A percentile compares a stretch with the other conserved stretches of the same genome.
phyloP scores from a whole-genome alignment of 2,888 invertebrate genomes.

The Hirtodrosophila alboralis region DNA sequence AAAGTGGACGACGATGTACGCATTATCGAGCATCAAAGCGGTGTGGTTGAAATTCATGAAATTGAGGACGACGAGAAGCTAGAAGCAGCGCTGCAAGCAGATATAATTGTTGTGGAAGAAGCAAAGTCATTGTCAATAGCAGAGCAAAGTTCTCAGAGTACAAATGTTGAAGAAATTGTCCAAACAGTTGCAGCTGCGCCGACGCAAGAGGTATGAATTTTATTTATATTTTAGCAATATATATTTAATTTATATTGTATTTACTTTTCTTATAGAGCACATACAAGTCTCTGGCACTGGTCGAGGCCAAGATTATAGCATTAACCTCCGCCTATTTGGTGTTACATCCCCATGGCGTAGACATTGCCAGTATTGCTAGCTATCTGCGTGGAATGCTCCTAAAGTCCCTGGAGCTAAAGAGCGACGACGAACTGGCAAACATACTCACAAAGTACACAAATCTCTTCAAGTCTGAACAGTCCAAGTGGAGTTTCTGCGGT shows the following conservation, averaged over 20 bases:
- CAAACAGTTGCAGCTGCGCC: neutral
- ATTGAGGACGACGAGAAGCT: constrained; percentile 67
- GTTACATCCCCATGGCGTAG: constrained; percentile 96
- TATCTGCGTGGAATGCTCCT: constrained; percentile 90
- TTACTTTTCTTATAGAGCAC: constrained; percentile 26
- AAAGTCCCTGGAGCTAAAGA: constrained; percentile 88
- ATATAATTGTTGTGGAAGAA: neutral
- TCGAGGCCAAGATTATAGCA: constrained; percentile 91
- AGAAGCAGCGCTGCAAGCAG: constrained; percentile 23
- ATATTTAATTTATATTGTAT: too few relatives aligned
- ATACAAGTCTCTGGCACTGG: constrained; percentile 48
- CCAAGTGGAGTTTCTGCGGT: constrained; percentile 92
- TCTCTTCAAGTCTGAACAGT: constrained; percentile 89
- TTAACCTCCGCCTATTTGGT: constrained; percentile 93
- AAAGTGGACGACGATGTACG: constrained; percentile 80
- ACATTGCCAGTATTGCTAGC: constrained; percentile 94
- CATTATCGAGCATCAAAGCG: constrained; percentile 72
- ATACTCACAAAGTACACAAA: constrained; percentile 91
- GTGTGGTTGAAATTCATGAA: constrained; percentile 72
- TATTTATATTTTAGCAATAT: neutral
- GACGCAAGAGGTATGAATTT: constrained; percentile 22
- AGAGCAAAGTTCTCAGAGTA: constrained; percentile 18
- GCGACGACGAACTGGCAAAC: constrained; percentile 89
- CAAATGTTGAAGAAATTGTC: neutral
- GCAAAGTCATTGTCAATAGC: constrained; percentile 25